Base-by-base conservation (phyloP, 2,113 vertebrate species). In the cattle (Bos taurus) region DNA sequence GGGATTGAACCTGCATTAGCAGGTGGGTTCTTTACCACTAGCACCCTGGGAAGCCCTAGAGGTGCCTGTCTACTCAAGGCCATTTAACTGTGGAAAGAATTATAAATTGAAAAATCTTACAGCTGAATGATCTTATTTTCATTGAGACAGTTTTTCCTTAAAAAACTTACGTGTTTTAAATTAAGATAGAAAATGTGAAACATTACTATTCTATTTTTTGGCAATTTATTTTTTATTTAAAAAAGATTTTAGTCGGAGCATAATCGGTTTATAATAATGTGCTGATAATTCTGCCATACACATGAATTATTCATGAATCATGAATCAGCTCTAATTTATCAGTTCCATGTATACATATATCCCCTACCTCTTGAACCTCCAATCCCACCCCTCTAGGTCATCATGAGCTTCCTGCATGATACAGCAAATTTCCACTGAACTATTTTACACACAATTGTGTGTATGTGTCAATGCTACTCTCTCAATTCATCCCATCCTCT, bases 71-170 rank as follows among this genome's bases (percentile, higher is more conserved):
- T 90, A 54, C 15, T 15, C 33, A 60, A 19, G 19, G 26, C 26
- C 50, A 81, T 54, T 82, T 71, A 86, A 82, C 50, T 57, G 21
- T 1, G 71, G 86, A 67, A 91, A 93, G 33, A 91, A 96, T 57
- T 74, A 96, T 84, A 40, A 90, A 93, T 23, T 81, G 6, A 95
- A 95, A 95, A 90, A 28, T 94, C 23, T 84, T 56, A 64, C 15
- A 88, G 52, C 21, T 74, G 48, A 95, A 48, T 89, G 56, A 82
- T 54, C 16, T 56, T 94, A 23, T 59, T 84, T 94, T 80, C 43
- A 36, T 48, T 86, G 30, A 74, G 33, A 40, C 80, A 94, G 7
- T n/a, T 82, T 82, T 52, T 82, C 80, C 48, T 82, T 78, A 56
- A 62, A 95, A 86, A 80, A 83, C 10, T 28, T n/a, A 30, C 0